Evolutionary conservation across 2,113 vertebrate species (phyloP).

Genomic region (Salvelinus alpinus): DNA sequence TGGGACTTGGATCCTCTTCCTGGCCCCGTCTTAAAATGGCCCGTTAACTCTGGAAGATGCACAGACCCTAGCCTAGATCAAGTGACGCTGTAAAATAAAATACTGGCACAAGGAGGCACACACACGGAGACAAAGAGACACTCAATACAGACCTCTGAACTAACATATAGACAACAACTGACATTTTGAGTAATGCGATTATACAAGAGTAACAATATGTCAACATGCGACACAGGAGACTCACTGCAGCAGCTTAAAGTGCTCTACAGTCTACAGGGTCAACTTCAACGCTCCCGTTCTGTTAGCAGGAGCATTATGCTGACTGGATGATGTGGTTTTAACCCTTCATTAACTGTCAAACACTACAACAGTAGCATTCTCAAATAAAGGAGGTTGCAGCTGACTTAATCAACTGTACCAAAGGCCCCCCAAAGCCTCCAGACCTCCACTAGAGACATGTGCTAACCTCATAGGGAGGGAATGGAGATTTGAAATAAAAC

Average conservation of each 20-base stretch:
- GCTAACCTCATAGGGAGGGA: conserved; percentile 7
- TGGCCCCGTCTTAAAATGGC: conserved; percentile 51
- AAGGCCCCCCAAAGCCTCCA: conserved; percentile 41
- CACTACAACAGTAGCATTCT: background rate
- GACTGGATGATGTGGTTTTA: background rate
- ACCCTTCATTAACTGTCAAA: background rate
- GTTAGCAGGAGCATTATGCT: no score
- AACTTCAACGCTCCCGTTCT: no score
- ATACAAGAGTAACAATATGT: no score
- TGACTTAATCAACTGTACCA: conserved; percentile 16
- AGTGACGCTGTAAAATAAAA: conserved; percentile 57
- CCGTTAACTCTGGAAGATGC: conserved; percentile 55
- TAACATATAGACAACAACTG: background rate
- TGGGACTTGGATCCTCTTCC: conserved; percentile 59
- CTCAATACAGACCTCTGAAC: background rate
- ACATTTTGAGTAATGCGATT: no score
- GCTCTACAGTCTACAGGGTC: no score
- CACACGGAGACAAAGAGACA: background rate
- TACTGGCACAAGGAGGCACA: conserved; percentile 3
- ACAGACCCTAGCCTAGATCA: conserved; percentile 50
- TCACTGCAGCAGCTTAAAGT: background rate
- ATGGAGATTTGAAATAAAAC: conserved; percentile 39
- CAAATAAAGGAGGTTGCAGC: background rate
- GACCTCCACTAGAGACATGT: conserved; percentile 10
- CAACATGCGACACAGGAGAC: background rate